Evolutionary conservation across 2,113 vertebrate genomes (phyloP).

Genomic region (Zosterops lateralis): DNA sequence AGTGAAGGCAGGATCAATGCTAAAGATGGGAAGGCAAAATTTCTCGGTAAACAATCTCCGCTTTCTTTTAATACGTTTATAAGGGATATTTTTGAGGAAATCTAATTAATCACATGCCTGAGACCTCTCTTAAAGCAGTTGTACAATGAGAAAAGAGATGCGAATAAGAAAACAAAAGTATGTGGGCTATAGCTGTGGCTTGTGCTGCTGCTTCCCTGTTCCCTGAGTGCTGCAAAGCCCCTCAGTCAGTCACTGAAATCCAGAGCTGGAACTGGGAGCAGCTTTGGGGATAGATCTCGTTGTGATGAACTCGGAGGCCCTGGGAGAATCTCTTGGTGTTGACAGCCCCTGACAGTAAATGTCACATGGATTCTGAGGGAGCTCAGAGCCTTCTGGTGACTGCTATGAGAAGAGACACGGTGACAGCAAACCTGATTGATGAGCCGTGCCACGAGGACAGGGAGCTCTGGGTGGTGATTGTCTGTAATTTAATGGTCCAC

Average conservation of each 20-base stretch:
- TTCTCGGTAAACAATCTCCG: not conserved
- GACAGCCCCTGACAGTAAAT: constrained; percentile 68
- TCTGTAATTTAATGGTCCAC: constrained; percentile 22
- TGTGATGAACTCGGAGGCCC: constrained; percentile 51
- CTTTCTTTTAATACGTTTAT: not conserved
- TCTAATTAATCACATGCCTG: not conserved
- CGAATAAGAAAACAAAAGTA: not conserved
- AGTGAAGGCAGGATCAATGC: constrained; percentile 12
- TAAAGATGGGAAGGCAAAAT: not conserved
- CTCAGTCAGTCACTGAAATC: constrained; percentile 20
- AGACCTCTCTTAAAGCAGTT: not conserved
- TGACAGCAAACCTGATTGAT: constrained; percentile 65
- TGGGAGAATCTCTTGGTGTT: constrained; percentile 62
- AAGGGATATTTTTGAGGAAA: not conserved
- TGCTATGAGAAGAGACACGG: constrained; percentile 62
- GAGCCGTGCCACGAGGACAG: constrained; percentile 42
- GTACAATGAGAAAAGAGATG: not conserved
- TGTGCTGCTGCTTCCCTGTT: not conserved
- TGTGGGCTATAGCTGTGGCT: not conserved
- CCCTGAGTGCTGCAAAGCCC: not conserved
- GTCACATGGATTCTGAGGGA: constrained; percentile 45
- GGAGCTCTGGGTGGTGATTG: constrained; percentile 22
- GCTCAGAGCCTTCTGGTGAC: constrained; percentile 56
- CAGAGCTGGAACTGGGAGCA: not conserved
- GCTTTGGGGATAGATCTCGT: constrained; percentile 8